Conservation (phyloP, 2,888 invertebrate species). For the Gortyna flavago region DNA sequence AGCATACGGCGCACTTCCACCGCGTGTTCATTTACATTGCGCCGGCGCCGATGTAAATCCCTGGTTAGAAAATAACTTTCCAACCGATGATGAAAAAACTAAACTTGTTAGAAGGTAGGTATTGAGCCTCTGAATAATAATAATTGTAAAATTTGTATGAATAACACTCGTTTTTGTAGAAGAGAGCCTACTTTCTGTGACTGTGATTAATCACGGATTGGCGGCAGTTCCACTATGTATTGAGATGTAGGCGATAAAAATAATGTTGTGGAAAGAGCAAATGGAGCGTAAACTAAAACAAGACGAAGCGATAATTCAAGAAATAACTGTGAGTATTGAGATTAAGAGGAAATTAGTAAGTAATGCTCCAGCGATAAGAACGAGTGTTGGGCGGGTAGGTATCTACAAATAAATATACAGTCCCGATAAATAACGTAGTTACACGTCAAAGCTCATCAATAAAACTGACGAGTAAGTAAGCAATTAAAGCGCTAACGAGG, state of each 20-base stretch:
- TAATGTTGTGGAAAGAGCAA: conserved; percentile 47
- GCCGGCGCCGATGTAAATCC: conserved; percentile 68
- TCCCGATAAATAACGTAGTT: conserved; percentile 38
- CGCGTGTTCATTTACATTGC: conserved; percentile 72
- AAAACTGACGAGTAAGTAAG: conserved; percentile 67
- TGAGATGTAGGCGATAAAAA: conserved; percentile 29
- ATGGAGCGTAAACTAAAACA: conserved; percentile 63
- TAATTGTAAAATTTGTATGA: conserved; percentile 24
- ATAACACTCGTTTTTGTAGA: conserved; percentile 18
- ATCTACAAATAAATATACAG: conserved; percentile 28
- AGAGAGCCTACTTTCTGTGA: conserved; percentile 7
- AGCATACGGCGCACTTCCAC: conserved; percentile 67
- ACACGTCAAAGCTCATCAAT: conserved; percentile 65
- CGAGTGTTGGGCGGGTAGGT: conserved; percentile 34
- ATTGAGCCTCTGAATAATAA: conserved; percentile 25
- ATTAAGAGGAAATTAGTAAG: conserved; percentile 67
- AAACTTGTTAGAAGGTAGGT: conserved; percentile 3
- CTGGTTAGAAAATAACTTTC: conserved; percentile 66
- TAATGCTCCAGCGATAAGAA: conserved; percentile 58
- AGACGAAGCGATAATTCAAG: conserved; percentile 63
- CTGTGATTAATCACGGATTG: conserved; percentile 31
- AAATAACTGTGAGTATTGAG: conserved; percentile 54
- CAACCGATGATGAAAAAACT: conserved; percentile 42
- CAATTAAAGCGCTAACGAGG: conserved; percentile 69
- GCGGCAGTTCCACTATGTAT: conserved; percentile 15